phyloP scores from a whole-genome alignment of 37 sponge, comb jelly and placozoan species.

The Trichoplax adhaerens region DNA sequence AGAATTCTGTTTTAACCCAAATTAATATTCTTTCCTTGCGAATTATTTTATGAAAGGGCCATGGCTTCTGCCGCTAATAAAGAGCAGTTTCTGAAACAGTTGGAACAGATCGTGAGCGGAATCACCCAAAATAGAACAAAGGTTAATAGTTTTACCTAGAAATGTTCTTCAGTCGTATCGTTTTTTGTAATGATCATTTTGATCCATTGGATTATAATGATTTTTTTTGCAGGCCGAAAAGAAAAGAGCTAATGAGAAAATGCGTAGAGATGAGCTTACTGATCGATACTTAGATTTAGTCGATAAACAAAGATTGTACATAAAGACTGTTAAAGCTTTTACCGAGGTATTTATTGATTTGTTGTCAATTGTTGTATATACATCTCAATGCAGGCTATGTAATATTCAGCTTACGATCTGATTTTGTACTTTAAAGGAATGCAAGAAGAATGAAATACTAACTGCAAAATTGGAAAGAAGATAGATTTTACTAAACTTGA shows the following conservation, averaged over 20 bases:
- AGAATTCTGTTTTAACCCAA: too few relatives aligned
- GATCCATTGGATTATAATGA: too few relatives aligned
- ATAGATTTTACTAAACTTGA: not conserved
- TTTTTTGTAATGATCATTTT: not conserved
- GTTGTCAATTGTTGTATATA: not conserved
- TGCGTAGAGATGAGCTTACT: conserved; percentile 44
- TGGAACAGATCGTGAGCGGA: conserved; percentile 65
- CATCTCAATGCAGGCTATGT: not conserved
- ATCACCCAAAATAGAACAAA: conserved; percentile 54
- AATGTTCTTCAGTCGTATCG: not conserved
- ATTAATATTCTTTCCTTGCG: too few relatives aligned
- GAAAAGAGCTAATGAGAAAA: conserved; percentile 46
- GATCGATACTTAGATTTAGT: conserved; percentile 55
- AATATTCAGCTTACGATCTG: too few relatives aligned
- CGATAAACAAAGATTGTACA: conserved; percentile 76
- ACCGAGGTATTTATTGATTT: conserved; percentile 42
- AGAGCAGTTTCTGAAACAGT: conserved; percentile 58
- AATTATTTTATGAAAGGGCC: conserved; percentile 13
- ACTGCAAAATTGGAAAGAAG: conserved; percentile 50
- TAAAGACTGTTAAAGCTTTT: conserved; percentile 70
- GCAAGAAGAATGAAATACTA: conserved; percentile 71
- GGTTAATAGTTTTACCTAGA: conserved; percentile 15
- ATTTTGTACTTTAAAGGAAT: conserved; percentile 39
- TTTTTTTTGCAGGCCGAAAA: conserved; percentile 24
- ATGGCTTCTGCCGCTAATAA: conserved; percentile 65